Evolutionary conservation across 1,140 invertebrate species (phyloP).

Genomic region (Zophobas atratus): DNA sequence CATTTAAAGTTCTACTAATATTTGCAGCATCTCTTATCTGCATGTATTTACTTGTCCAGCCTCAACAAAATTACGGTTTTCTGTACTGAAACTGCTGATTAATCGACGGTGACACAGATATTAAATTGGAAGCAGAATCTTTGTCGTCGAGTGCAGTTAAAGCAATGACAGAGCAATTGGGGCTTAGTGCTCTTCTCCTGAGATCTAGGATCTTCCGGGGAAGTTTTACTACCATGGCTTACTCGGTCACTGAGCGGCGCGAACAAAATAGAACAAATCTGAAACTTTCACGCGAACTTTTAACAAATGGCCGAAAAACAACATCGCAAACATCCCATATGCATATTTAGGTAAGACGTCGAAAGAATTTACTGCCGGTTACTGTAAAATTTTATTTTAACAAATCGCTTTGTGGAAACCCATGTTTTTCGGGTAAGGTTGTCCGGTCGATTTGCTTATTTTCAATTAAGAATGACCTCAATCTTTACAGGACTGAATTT

Average conservation of each 20-base stretch:
- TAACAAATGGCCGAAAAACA: constrained; percentile 3
- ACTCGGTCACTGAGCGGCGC: constrained; percentile 31
- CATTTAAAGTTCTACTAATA: not conserved
- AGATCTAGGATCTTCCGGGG: constrained; percentile 33
- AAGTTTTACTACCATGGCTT: constrained; percentile 40
- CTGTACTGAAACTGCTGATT: constrained; percentile 17
- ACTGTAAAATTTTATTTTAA: not conserved
- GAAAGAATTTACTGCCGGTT: not conserved
- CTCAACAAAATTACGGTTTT: not conserved
- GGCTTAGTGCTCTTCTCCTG: constrained; percentile 39
- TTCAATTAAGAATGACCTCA: constrained; percentile 34
- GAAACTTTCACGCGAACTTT: constrained; percentile 35
- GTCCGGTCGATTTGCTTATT: constrained; percentile 24
- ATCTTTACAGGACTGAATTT: constrained; percentile 14
- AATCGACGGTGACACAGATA: constrained; percentile 37
- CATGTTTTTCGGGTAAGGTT: not conserved
- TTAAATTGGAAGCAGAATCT: constrained; percentile 41
- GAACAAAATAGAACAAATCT: constrained; percentile 26
- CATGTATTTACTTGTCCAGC: not conserved
- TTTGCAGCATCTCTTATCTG: not conserved
- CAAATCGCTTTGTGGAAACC: not conserved
- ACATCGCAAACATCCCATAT: constrained; percentile 25
- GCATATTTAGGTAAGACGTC: constrained; percentile 2
- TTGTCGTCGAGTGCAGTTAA: constrained; percentile 37
- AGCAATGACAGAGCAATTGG: constrained; percentile 32